Conservation (phyloP, 1,140 invertebrate species). For the Brachionus rubens region DNA sequence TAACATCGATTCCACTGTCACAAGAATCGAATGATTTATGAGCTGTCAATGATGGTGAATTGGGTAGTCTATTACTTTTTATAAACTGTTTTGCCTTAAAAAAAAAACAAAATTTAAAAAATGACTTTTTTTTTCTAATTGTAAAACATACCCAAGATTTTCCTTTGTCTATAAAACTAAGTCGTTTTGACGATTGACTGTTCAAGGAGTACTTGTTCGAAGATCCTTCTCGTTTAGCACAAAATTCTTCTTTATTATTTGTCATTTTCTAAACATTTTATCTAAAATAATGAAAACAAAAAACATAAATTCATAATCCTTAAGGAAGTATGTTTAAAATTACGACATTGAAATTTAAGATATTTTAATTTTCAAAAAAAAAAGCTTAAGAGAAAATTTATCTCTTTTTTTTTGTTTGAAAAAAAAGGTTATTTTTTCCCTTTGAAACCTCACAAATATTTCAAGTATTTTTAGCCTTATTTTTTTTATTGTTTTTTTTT, state of each 20-base stretch:
- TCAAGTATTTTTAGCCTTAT: too few species aligned
- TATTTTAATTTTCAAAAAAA: conserved; percentile 10
- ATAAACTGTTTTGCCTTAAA: conserved; percentile 21
- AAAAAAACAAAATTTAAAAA: background rate
- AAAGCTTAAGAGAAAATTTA: background rate
- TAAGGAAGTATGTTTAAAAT: background rate
- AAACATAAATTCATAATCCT: conserved; percentile 1
- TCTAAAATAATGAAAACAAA: background rate
- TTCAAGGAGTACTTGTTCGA: conserved; percentile 22
- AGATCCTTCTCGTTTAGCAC: background rate
- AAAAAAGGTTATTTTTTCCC: background rate
- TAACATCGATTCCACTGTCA: conserved; percentile 25
- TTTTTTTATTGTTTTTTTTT: too few species aligned
- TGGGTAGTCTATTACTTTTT: background rate
- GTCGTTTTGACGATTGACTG: background rate
- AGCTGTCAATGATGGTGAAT: background rate
- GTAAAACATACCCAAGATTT: conserved; percentile 41
- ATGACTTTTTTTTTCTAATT: background rate
- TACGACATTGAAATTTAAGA: background rate
- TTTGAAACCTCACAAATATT: conserved; percentile 6
- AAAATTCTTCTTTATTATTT: conserved; percentile 23
- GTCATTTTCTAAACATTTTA: background rate
- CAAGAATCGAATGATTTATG: conserved; percentile 32
- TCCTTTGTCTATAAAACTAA: conserved; percentile 30
- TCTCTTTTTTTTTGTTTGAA: background rate